Conservation (phyloP, 1,140 invertebrate genomes). For the Drosophila fuyamai region DNA sequence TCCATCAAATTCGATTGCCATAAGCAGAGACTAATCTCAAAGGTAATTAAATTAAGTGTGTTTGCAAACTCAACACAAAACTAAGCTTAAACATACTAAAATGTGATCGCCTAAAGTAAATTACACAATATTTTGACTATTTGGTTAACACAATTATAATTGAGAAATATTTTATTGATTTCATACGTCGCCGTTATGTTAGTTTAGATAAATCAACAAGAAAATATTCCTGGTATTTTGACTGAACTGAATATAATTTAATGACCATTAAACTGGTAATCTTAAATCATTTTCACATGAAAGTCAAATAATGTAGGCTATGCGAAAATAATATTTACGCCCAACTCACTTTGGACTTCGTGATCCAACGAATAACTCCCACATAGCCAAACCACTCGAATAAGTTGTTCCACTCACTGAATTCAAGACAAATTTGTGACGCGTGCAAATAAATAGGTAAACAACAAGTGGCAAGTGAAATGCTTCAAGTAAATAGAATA, state of each 20-base stretch:
- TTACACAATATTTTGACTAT: not conserved
- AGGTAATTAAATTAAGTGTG: conserved; percentile 3
- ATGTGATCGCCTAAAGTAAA: not conserved
- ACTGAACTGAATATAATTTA: too few relatives aligned
- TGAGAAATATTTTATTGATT: too few relatives aligned
- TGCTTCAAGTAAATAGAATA: conserved; percentile 35
- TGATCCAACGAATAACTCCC: not conserved
- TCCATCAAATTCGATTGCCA: conserved; percentile 1
- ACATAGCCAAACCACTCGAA: not conserved
- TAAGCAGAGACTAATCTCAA: conserved; percentile 6
- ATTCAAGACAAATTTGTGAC: not conserved
- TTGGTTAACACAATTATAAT: too few relatives aligned
- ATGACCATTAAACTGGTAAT: too few relatives aligned
- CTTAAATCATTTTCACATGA: too few relatives aligned
- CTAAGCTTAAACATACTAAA: not conserved
- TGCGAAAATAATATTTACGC: not conserved
- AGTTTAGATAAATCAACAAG: not conserved
- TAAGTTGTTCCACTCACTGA: conserved; percentile 2
- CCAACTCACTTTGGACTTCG: not conserved
- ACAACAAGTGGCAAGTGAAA: conserved; percentile 42
- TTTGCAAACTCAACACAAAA: conserved; percentile 4
- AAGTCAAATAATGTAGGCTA: too few relatives aligned
- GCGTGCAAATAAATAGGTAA: conserved; percentile 18
- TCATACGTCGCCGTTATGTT: too few relatives aligned
- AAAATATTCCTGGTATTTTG: not conserved